Base-by-base conservation (phyloP, 2,888 invertebrate genomes). In the Parelbella ahira region DNA sequence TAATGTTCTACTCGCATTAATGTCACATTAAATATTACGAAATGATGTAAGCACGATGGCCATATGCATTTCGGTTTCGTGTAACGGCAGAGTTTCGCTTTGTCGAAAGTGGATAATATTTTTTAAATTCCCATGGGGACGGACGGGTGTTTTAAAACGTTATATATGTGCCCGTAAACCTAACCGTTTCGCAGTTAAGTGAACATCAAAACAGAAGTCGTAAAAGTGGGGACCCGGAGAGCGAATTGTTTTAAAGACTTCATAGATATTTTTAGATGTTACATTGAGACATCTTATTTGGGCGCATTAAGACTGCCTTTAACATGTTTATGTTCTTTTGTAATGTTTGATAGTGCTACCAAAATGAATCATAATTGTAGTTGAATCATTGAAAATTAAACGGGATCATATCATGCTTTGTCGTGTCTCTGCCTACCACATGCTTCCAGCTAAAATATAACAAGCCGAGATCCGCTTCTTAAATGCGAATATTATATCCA, bases 1-100 rank as follows among this genome's bases (percentile, higher is more conserved):
- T 84, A 84, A 86, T 84, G 82, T 68, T 56, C 58, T 53, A 58
- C 60, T 58, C 68, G 73, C 82, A 83, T 84, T 83, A 83, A 73
- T 66, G 74, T 66, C 76, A 67, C 78, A 78, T 79, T 77, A 69
- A 62, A 64, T 63, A 59, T 83, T 83, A 72, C 75, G 74, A 72
- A 80, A 83, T 61, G 60, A 59, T 53, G 58, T 60, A 58, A 53
- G 48, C 48, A 39, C 12, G 11, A 6, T n/a, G 23, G 56, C 53
- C 55, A 54, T 58, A 54, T 58, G 63, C 65, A 52, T 58, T 53
- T 53, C 25, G 32, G 19, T 37, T 29, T 7, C n/a, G n/a, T n/a
- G n/a, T n/a, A n/a, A n/a, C n/a, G n/a, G n/a, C n/a, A 28, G 30
- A 41, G 27, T 20, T 34, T 10, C 25, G 21, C 21, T 33, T 21